Evolutionary conservation across 2,888 invertebrate species (phyloP), one percentile per base, ranked within the genome.

Genomic region (Tridacna crocea): DNA sequence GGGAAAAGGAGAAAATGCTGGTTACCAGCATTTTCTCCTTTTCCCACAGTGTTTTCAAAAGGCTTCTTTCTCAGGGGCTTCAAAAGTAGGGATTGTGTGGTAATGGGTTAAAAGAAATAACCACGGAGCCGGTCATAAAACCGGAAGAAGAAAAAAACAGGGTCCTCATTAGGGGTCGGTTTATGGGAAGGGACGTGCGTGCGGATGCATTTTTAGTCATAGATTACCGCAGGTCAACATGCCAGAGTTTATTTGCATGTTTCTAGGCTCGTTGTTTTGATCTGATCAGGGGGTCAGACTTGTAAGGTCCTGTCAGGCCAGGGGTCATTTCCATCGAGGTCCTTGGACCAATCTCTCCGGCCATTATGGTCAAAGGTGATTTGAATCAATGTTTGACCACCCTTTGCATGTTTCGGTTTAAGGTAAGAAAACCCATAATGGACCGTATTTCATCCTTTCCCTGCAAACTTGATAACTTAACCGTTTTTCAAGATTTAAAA

Each of bases 221-320:
- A 65, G 78, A 78, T 80, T 75, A 51, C 19, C 61, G 58, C 13
- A 24, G 47, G 60, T n/a, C 27, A 19, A 68, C 65, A 61, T 77
- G 79, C 77, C 79, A 63, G 36, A 11, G n/a, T 66, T 19, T 77
- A 77, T 83, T 83, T 78, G 75, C 75, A 70, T 36, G 82, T 75
- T 75, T 77, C 78, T 58, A 75, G 80, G 47, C 24, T 80, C 74
- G 72, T 24, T 75, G 77, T 77, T 72, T 83, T 83, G 80, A 83
- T 83, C 83, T 75, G 36, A 27, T 60, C 48, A 75, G 68, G 36
- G 72, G 83, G 83, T 83, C 83, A 78, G 27, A 22, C 48, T 58
- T 77, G 51, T 75, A 65, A 74, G 72, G 75, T 75, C 72, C 36
- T 0, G 13, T 12, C 65, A 13, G 74, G 46, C 47, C 72, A 61